phyloP scores from a whole-genome alignment of 2,113 vertebrate genomes.

The Vidua macroura region DNA sequence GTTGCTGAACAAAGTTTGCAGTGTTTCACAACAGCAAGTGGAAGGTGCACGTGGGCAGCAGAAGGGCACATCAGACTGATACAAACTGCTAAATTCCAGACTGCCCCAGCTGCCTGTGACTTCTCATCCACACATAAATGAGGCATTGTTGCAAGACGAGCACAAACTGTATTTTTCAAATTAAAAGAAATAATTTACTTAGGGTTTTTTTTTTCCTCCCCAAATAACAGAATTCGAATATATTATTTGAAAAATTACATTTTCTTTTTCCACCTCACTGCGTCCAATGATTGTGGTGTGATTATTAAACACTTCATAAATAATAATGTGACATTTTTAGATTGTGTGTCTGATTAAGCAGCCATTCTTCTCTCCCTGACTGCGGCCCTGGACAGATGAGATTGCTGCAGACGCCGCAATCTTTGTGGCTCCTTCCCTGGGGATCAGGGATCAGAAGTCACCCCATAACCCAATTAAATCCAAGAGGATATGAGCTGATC shows the following conservation, averaged over 20 bases:
- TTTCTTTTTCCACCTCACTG: conserved; percentile 50
- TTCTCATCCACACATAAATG: neutral
- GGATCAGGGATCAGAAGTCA: conserved; percentile 48
- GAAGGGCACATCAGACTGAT: neutral
- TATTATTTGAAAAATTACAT: conserved; percentile 34
- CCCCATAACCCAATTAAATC: conserved; percentile 47
- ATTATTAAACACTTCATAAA: conserved; percentile 71
- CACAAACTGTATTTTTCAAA: conserved; percentile 10
- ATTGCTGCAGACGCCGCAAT: conserved; percentile 12
- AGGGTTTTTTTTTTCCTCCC: neutral
- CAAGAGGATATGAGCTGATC: neutral
- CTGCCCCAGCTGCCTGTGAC: neutral
- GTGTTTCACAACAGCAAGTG: neutral
- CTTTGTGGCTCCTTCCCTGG: conserved; percentile 32
- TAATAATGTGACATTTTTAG: conserved; percentile 69
- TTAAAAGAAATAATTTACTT: neutral
- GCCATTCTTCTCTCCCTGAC: conserved; percentile 46
- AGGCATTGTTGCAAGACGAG: neutral
- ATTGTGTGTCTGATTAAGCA: conserved; percentile 54
- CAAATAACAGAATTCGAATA: conserved; percentile 28
- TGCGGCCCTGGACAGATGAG: conserved; percentile 48
- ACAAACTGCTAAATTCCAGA: neutral
- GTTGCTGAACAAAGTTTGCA: neutral
- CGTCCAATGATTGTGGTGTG: conserved; percentile 40
- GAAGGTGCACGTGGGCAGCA: neutral